Conservation (phyloP, 1,140 invertebrate species). For the Drosophila pruinosa region DNA sequence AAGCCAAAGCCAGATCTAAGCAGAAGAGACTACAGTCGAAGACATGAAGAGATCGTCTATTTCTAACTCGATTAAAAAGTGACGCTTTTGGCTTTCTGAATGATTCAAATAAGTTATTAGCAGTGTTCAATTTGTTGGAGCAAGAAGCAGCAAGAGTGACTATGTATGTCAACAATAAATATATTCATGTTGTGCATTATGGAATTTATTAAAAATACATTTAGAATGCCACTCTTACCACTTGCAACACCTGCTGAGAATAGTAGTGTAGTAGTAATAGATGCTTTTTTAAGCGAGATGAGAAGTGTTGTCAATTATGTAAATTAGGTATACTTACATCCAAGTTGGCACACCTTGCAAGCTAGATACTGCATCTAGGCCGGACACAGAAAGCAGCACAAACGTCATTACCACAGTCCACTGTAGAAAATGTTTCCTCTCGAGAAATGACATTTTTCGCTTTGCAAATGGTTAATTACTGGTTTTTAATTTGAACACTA, state of each 20-base stretch:
- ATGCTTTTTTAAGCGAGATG: neutral
- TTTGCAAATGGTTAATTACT: constrained; percentile 9
- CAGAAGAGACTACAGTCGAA: neutral
- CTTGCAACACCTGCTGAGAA: neutral
- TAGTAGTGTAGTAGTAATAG: neutral
- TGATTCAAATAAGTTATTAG: no score
- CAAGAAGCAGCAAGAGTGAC: no score
- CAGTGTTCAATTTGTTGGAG: no score
- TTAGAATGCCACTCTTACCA: neutral
- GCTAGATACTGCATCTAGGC: constrained; percentile 50
- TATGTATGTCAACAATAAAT: no score
- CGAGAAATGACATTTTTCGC: constrained; percentile 65
- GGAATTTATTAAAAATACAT: neutral
- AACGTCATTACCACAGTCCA: constrained; percentile 58
- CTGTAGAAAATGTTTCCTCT: constrained; percentile 63
- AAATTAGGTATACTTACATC: constrained; percentile 70
- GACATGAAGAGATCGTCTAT: no score
- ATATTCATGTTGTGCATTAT: no score
- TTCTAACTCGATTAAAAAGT: no score
- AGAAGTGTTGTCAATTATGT: neutral
- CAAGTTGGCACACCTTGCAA: constrained; percentile 78
- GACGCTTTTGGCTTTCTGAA: no score
- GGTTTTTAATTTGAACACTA: constrained; percentile 4
- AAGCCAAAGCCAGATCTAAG: neutral
- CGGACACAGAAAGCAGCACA: constrained; percentile 51